Conservation (phyloP, 2,797 vertebrate species). For the Acridotheres tristis region DNA sequence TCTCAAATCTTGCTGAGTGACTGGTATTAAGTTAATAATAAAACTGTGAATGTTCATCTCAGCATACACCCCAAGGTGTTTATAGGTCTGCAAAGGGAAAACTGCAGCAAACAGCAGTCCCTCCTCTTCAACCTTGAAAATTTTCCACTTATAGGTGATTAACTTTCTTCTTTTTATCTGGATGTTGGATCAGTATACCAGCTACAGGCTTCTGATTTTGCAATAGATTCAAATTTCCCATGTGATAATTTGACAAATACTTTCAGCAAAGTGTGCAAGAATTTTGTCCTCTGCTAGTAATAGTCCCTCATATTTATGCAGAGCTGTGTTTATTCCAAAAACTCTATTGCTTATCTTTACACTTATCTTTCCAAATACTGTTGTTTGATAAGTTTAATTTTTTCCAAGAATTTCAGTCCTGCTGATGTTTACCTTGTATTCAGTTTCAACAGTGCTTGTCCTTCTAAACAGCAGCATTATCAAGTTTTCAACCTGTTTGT, state of each 20-base stretch:
- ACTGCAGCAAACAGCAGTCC: neutral
- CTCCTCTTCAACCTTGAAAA: slow-evolving; percentile 24
- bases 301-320: neutral
- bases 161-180: slow-evolving; percentile 20
- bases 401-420: slow-evolving; percentile 4
- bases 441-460: slow-evolving; percentile 30
- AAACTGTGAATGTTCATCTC: neutral
- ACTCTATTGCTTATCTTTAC: neutral
- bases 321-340: neutral
- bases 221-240: neutral
- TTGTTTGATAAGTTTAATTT: neutral
- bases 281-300: neutral
- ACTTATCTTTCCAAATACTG: slow-evolving; percentile 24
- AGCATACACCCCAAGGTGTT: neutral
- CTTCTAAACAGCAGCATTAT: neutral
- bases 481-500: neutral
- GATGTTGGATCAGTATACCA: neutral
- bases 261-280: neutral
- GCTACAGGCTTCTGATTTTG: slow-evolving; percentile 16
- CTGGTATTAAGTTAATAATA: neutral
- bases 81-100: neutral
- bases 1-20: neutral
- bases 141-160: slow-evolving; percentile 15
- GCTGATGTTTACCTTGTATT: slow-evolving; percentile 13
- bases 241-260: neutral